Base-by-base conservation (phyloP, 2,797 vertebrate genomes). In the Muscicapa striata region DNA sequence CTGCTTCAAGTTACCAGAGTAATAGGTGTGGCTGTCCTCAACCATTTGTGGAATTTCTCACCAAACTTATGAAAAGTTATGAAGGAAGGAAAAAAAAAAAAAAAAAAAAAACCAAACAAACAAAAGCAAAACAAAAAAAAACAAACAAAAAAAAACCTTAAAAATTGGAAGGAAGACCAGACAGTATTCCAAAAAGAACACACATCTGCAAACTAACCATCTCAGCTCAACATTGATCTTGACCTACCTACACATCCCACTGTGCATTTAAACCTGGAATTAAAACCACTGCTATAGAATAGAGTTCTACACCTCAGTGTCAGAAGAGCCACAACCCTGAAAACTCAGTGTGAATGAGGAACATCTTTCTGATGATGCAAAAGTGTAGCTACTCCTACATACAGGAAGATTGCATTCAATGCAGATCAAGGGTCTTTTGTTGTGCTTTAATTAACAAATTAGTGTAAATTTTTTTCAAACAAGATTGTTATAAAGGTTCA, bases 31-130 rank as follows among this genome's bases (percentile, higher is more conserved):
- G 63, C 57, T 88, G 80, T 84, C 83, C 87, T 97, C 89, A 93
- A 78, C 45, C 74, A 63, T 63, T 63, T 90, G 73, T 73, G 85
- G 89, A 94, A 96, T 95, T 94, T 92, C 93, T 91, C 89, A 91
- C 73, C 79, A 90, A 94, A 89, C 73, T 74, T 63, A 77, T 4
- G 14, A 34, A 10, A 67, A 32, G 52, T 62, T 57, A 67, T 11
- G 41, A 45, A 59, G n/a, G 38, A 43, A 49, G 8, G 8, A 0
- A 6, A 8, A 29, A 32, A 32, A 7, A 19, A 38, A 24, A 32
- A 51, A 26, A 32, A 3, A 34, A 34, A 34, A 34, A 34, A 34
- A 34, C 34, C 34, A n/a, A n/a, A n/a, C n/a, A n/a, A n/a, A n/a
- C 34, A 34, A 34, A 34, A 34, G 34, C 34, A 34, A 34, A 34